These are phyloP conservation scores for Pseudopodoces humilis DNA, from an alignment of 2,113 vertebrate genomes.

Conservation along the genomic window DNA sequence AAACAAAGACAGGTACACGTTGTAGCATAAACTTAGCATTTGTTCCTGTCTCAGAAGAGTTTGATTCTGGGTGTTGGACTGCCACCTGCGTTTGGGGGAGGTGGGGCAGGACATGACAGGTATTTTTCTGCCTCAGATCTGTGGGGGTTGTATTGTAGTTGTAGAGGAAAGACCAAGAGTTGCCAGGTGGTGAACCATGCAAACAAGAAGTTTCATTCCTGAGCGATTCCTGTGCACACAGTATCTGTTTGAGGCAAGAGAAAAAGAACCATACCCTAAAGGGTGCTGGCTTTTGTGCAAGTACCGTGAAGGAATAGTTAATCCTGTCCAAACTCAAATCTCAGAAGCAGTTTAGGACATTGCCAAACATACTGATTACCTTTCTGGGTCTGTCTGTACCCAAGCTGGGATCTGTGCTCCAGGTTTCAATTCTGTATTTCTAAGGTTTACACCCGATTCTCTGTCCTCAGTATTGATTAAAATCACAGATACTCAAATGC, in stretches of 20 bases:
- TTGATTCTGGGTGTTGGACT: not conserved
- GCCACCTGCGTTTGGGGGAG: not conserved
- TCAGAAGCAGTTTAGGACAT: not conserved
- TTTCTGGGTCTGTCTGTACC: not conserved
- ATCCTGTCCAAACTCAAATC: not conserved
- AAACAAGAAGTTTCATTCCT: not conserved
- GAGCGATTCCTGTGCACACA: not conserved
- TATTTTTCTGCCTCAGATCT: not conserved
- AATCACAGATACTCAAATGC: not conserved
- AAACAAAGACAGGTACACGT: accelerated
- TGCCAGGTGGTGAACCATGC: not conserved
- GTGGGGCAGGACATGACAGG: not conserved
- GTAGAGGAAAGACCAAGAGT: not conserved
- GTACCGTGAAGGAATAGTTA: not conserved
- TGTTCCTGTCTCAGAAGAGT: not conserved
- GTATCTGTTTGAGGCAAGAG: not conserved
- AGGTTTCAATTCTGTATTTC: not conserved
- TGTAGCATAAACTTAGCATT: not conserved
- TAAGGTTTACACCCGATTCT: not conserved
- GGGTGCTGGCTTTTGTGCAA: not conserved
- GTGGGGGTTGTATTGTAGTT: not conserved
- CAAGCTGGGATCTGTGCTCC: not conserved
- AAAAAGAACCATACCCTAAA: not conserved
- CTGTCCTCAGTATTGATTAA: not conserved
- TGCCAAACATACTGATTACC: not conserved